Conservation (phyloP, 2,113 vertebrate genomes). For the Ramphastos sulfuratus region DNA sequence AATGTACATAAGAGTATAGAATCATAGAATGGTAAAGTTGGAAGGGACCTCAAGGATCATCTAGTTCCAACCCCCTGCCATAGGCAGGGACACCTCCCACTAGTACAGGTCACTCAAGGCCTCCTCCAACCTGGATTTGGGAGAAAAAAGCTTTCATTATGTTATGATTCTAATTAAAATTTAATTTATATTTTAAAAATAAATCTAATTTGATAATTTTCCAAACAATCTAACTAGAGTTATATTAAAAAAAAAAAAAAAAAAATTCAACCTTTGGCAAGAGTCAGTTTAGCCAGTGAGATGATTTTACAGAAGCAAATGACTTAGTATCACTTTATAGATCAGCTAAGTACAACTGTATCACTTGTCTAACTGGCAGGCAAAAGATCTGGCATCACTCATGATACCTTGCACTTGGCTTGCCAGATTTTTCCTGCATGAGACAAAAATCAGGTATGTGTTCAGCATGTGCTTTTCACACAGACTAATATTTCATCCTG, state of each 20-base stretch:
- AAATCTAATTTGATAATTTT: background rate
- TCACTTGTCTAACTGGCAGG: background rate
- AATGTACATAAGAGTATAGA: background rate
- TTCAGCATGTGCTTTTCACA: background rate
- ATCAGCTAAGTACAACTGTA: background rate
- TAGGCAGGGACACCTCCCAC: too few relatives aligned
- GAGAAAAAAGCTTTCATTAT: too few relatives aligned
- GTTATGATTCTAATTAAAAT: background rate
- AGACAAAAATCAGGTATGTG: background rate
- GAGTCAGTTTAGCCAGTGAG: background rate
- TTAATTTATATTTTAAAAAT: background rate
- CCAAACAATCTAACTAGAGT: background rate
- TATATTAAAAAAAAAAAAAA: background rate
- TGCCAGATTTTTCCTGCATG: background rate
- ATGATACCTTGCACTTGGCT: background rate
- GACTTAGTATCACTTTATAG: background rate
- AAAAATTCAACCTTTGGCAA: background rate
- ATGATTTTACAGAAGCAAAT: background rate
- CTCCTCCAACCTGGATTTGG: too few relatives aligned
- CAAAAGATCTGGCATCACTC: background rate
- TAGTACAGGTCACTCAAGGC: too few relatives aligned
- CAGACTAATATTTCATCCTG: background rate
- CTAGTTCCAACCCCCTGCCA: too few relatives aligned
- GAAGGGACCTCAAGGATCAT: too few relatives aligned
- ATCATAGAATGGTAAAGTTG: too few relatives aligned